A percentile compares a stretch with the other conserved stretches of the same genome.
These are phyloP conservation scores for Elymnias hypermnestra DNA, from an alignment of 1,140 invertebrate genomes.

Conservation along the genomic window DNA sequence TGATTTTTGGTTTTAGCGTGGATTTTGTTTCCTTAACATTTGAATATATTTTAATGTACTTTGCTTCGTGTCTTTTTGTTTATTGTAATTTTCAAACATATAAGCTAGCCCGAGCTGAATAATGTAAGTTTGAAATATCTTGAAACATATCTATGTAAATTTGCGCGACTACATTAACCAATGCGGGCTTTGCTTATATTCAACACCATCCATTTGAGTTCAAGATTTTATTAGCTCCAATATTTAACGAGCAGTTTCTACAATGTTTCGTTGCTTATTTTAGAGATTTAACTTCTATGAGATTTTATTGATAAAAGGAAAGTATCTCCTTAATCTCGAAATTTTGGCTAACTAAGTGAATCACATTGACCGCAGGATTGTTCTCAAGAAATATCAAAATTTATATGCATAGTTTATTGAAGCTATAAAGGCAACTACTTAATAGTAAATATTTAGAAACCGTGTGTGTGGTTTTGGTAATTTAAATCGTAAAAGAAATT, in stretches of 20 bases:
- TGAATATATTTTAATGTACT: constrained; percentile 4
- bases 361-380: too few relatives aligned
- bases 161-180: constrained; percentile 5
- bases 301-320: too few relatives aligned
- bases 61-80: constrained; percentile 1
- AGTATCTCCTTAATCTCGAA: too few relatives aligned
- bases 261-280: neutral
- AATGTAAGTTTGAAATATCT: constrained; percentile 9
- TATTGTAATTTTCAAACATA: constrained; percentile 9
- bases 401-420: too few relatives aligned
- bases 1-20: too few relatives aligned
- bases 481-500: too few relatives aligned
- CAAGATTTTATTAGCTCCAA: neutral
- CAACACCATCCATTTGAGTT: neutral
- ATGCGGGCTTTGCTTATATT: constrained; percentile 7
- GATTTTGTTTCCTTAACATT: neutral
- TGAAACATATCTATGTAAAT: constrained; percentile 9
- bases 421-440: too few relatives aligned
- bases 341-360: too few relatives aligned
- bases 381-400: too few relatives aligned
- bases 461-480: too few relatives aligned
- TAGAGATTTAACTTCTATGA: neutral
- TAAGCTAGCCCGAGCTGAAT: constrained; percentile 4
- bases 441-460: too few relatives aligned
- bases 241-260: neutral